Conservation (phyloP, 1,140 invertebrate genomes). For the Andricus grossulariae region DNA sequence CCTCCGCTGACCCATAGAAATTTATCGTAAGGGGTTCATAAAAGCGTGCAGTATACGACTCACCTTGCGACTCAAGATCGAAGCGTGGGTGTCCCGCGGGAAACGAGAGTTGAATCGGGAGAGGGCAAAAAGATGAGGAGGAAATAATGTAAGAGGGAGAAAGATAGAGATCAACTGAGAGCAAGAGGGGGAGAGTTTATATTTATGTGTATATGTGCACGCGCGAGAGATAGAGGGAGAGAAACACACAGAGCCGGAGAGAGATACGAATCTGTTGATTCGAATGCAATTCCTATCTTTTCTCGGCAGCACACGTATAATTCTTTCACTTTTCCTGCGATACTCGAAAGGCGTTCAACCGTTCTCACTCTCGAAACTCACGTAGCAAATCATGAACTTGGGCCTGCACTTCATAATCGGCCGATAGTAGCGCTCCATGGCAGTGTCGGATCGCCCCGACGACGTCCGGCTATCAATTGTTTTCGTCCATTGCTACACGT, state of each 20-base stretch:
- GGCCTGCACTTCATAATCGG: conserved; percentile 43
- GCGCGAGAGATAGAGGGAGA: not conserved
- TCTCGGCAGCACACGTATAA: conserved; percentile 45
- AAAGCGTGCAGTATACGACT: conserved; percentile 37
- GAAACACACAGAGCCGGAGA: not conserved
- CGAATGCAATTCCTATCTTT: conserved; percentile 53
- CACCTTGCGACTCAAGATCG: conserved; percentile 46
- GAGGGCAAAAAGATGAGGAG: not conserved
- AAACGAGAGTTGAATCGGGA: not conserved
- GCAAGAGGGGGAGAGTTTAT: not conserved
- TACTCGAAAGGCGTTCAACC: conserved; percentile 52
- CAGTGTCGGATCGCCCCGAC: conserved; percentile 16
- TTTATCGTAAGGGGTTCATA: conserved; percentile 29
- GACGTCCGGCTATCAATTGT: conserved; percentile 26
- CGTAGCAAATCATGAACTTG: conserved; percentile 64
- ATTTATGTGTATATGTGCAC: not conserved
- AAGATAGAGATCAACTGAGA: conserved; percentile 19
- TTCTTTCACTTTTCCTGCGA: conserved; percentile 51
- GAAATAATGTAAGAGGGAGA: conserved; percentile 5
- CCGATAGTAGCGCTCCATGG: conserved; percentile 42
- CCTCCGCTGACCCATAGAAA: conserved; percentile 3
- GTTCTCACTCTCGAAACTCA: conserved; percentile 68
- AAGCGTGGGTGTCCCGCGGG: conserved; percentile 26
- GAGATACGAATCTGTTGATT: conserved; percentile 36
- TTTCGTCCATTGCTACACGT: conserved; percentile 31